Percentiles rank a stretch among this genome's conserved stretches.
Evolutionary conservation across 2,113 vertebrate genomes (phyloP).

Genomic region (Malurus melanocephalus): DNA sequence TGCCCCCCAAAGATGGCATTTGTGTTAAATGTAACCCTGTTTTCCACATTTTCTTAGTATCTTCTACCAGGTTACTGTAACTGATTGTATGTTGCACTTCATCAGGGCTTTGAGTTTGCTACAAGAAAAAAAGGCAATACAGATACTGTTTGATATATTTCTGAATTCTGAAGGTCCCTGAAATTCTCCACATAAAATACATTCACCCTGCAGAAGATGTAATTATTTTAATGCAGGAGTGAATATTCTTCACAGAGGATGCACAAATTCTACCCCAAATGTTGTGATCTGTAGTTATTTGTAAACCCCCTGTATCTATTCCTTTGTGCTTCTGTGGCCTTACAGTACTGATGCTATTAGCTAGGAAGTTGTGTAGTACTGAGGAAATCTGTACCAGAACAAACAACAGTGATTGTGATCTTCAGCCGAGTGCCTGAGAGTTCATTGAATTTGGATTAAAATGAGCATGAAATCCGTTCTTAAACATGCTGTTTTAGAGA

Average conservation of each 20-base stretch:
- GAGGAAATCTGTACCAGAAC: not conserved
- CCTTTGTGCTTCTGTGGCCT: not conserved
- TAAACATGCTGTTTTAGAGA: not conserved
- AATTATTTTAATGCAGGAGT: not conserved
- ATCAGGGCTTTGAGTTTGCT: not conserved
- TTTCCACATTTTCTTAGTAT: not conserved
- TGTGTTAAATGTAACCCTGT: not conserved
- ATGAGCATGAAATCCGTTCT: not conserved
- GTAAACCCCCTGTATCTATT: not conserved
- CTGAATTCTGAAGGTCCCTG: not conserved
- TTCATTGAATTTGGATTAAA: not conserved
- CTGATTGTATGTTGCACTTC: not conserved
- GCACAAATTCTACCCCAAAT: not conserved
- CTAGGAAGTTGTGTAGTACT: not conserved
- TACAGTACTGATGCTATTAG: not conserved
- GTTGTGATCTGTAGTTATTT: not conserved
- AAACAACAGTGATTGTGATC: not conserved
- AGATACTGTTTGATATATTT: not conserved
- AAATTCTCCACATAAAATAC: not conserved
- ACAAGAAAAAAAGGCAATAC: not conserved
- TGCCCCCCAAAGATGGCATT: not conserved
- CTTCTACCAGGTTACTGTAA: not conserved
- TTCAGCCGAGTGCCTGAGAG: not conserved
- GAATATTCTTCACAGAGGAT: not conserved
- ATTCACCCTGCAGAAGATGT: not conserved